A percentile compares a stretch with the other conserved stretches of the same genome.
phyloP scores from a whole-genome alignment of 2,888 invertebrate species.

The Spodoptera exigua region DNA sequence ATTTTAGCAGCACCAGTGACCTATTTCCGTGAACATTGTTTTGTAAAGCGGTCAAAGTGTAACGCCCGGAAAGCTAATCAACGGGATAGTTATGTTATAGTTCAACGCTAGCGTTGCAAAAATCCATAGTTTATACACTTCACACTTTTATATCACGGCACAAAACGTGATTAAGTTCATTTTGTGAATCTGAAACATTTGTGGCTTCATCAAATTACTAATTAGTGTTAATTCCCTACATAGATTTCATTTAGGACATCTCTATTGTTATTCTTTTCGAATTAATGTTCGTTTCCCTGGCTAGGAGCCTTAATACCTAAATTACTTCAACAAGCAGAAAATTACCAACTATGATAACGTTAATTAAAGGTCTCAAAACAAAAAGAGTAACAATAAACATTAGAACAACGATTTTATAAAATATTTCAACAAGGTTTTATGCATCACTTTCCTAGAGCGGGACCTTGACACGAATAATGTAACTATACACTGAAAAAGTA shows the following conservation, averaged over 20 bases:
- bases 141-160: background rate
- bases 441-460: constrained; percentile 28
- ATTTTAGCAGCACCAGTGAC: constrained; percentile 45
- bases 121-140: constrained; percentile 4
- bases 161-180: constrained; percentile 11
- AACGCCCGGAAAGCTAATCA: constrained; percentile 55
- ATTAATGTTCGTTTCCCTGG: no score
- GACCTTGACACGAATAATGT: constrained; percentile 39
- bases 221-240: constrained; percentile 7
- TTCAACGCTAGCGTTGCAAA: constrained; percentile 2
- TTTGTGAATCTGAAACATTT: constrained; percentile 21
- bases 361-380: constrained; percentile 6
- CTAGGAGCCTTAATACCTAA: no score
- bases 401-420: background rate
- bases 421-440: background rate
- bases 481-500: constrained; percentile 5
- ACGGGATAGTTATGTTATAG: constrained; percentile 42
- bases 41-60: constrained; percentile 54
- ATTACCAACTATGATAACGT: constrained; percentile 17
- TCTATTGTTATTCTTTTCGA: no score
- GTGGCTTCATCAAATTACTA: constrained; percentile 22
- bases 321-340: constrained; percentile 33
- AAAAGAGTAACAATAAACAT: constrained; percentile 3
- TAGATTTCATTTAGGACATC: no score
- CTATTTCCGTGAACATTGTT: constrained; percentile 48